Conservation (phyloP, 2,113 vertebrate species). For the Syngnathoides biaculeatus region DNA sequence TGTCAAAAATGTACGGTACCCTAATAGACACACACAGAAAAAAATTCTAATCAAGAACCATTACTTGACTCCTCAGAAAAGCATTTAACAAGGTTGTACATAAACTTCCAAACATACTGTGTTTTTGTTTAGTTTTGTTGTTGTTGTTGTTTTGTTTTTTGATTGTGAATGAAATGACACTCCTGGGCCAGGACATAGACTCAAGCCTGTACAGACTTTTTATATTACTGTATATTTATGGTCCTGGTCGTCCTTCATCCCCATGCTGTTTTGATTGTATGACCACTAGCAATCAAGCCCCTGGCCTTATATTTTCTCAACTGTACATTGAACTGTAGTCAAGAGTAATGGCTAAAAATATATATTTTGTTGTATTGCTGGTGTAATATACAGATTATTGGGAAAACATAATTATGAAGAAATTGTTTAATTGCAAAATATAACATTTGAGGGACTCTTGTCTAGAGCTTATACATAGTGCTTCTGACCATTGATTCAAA, state of each 20-base stretch:
- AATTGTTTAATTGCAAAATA: constrained; percentile 87
- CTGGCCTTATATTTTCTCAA: constrained; percentile 99
- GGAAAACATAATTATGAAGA: constrained; percentile 87
- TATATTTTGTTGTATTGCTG: constrained; percentile 99
- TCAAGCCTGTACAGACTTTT: constrained; percentile 78
- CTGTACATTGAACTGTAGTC: constrained; percentile 96
- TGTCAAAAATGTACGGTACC: constrained; percentile 75
- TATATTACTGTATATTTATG: constrained; percentile 76
- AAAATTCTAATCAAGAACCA: constrained; percentile 62
- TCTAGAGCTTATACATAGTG: constrained; percentile 89
- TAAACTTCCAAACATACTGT: constrained; percentile 89
- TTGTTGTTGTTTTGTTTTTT: constrained; percentile 7
- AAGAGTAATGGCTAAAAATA: constrained; percentile 92
- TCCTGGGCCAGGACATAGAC: constrained; percentile 85
- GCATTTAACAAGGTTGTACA: constrained; percentile 92
- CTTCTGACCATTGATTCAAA: constrained; percentile 85
- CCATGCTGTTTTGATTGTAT: constrained; percentile 90
- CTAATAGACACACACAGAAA: constrained; percentile 54
- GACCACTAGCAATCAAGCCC: constrained; percentile 99
- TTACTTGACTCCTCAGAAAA: constrained; percentile 84
- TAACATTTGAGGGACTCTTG: constrained; percentile 89
- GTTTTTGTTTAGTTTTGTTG: constrained; percentile 57
- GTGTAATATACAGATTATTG: constrained; percentile 93
- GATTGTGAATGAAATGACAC: constrained; percentile 89
- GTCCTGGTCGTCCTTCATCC: constrained; percentile 85